Evolutionary conservation across 2,888 invertebrate genomes (phyloP), one percentile per base, ranked within the genome.

Genomic region (Oligia fasciuncula): DNA sequence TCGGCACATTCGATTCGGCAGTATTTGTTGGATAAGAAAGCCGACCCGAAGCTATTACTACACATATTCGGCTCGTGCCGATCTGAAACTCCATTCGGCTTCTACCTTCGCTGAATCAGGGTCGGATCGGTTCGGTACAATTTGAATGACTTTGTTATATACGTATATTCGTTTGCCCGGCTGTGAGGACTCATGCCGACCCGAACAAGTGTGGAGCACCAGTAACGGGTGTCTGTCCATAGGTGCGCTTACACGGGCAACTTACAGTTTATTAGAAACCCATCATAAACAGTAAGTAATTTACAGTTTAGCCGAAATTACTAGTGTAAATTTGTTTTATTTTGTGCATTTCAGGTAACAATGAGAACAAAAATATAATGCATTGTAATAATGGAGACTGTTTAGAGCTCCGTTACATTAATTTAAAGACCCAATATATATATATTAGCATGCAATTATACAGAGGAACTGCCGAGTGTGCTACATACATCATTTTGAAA

Each of bases 341-440:
- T 6, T 49, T 35, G 17, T 62, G 23, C 62, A 62, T 70, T 70
- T 62, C 63, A 70, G 70, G 1, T 40, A 17, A 4, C 8, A 35
- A 8, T 14, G 2, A 0, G 0, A 0, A 0, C 2, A 2, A 1
- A 2, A 35, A 23, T 14, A 0, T n/a, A n/a, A n/a, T n/a, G n/a
- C n/a, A n/a, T n/a, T n/a, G n/a, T n/a, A n/a, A n/a, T n/a, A n/a
- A n/a, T n/a, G 70, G 4, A 17, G 9, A 5, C 17, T 70, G 70
- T 35, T 14, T 14, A 4, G 35, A 0, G 0, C 0, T 51, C 6
- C 0, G 0, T 0, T 0, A 51, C 19, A 3, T 0, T 8, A 8
- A 40, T 0, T 40, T 70, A 5, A n/a, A 23, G 0, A n/a, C 3
- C 14, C 9, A 5, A n/a, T 63, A 11, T 11, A 17, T 40, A 40